These are phyloP conservation scores for Microcebus ravelobensis DNA, from an alignment of 2,113 vertebrate genomes.

Conservation along the genomic window DNA sequence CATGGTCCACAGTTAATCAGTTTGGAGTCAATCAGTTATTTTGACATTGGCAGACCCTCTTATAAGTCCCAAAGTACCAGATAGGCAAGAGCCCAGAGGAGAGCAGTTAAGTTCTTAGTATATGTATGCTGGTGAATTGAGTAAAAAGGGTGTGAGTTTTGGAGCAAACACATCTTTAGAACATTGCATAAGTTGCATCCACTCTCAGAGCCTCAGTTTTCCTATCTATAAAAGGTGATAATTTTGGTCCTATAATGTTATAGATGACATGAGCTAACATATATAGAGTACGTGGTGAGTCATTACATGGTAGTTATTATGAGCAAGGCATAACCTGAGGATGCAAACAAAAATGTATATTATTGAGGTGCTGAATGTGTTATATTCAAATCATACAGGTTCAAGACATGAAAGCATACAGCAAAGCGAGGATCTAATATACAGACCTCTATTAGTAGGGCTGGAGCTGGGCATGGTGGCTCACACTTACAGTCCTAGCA, in stretches of 20 bases:
- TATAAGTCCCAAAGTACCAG: background rate
- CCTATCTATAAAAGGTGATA: slow-evolving; percentile 20
- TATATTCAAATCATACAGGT: background rate
- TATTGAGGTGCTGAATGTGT: background rate
- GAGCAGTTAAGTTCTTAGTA: background rate
- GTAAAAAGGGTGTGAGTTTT: background rate
- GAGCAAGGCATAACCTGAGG: slow-evolving; percentile 12
- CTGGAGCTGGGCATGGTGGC: too few species aligned
- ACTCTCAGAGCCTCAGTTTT: slow-evolving; percentile 35
- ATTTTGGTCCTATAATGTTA: background rate
- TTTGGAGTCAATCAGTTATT: background rate
- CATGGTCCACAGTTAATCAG: background rate
- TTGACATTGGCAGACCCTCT: slow-evolving; percentile 1
- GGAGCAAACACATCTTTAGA: background rate
- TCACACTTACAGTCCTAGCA: too few species aligned
- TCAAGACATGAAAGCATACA: background rate
- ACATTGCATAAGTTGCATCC: background rate
- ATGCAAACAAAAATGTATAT: background rate
- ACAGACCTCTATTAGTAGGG: background rate
- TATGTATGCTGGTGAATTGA: background rate
- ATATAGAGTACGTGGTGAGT: background rate
- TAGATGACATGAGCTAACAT: background rate
- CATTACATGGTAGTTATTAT: background rate
- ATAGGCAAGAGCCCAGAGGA: background rate
- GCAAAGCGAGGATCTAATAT: background rate